Evolutionary conservation across 2,888 invertebrate genomes (phyloP), one percentile per base, ranked within the genome.

Genomic region (Orthosia gracilis): DNA sequence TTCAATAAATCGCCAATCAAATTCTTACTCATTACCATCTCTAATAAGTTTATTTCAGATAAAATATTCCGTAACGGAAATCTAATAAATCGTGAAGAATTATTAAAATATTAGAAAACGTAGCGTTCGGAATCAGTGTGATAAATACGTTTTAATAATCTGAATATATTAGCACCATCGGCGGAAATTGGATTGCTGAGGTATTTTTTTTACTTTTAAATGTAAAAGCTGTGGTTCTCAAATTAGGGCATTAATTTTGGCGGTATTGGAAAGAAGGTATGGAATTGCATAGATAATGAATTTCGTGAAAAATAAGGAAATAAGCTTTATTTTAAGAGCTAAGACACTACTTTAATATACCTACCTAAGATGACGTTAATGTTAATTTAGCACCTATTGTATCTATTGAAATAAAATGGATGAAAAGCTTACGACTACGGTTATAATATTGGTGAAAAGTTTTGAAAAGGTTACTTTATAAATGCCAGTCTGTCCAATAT

Each of bases 61-160:
- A 77, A 84, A 81, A 76, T 63, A 69, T 76, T 73, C 82, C 55
- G 18, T 26, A 45, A 77, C 45, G 17, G 31, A 76, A 76, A 70
- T 70, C 50, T 64, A 69, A 85, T 76, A 82, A 55, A 70, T 52
- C 11, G 40, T n/a, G 17, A 58, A 59, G 13, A 70, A 66, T 71
- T 70, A 84, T 80, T 73, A 59, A 45, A 77, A 50, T 66, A 81
- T 73, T 65, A 80, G 59, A 52, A 54, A 62, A 40, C 40, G 66
- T 26, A 62, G 26, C 66, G 59, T 73, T 82, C 59, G 68, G 64
- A 58, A 72, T 82, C 76, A 40, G 65, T 78, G 67, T 68, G 82
- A 87, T 82, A 84, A 85, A 88, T 82, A 81, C 76, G 47, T 69
- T 80, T 84, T 80, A 85, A 84, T 86, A 78, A 84, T 76, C 62